These are phyloP conservation scores for Tipula helvola DNA, from an alignment of 2,888 invertebrate genomes.

Conservation along the genomic window DNA sequence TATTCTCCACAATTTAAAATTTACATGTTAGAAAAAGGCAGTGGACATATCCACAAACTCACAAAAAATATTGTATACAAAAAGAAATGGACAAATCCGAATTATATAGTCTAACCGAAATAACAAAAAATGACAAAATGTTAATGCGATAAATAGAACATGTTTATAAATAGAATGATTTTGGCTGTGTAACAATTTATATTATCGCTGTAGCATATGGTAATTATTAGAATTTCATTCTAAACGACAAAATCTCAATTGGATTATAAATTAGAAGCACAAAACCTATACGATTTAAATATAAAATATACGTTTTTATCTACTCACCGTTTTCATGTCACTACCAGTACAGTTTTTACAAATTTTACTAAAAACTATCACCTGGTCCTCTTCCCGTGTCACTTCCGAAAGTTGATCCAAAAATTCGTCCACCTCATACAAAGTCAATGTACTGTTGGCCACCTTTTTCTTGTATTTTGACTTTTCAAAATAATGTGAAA, in stretches of 20 bases:
- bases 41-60: not conserved
- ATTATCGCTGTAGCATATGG: not conserved
- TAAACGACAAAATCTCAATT: not conserved
- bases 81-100: not conserved
- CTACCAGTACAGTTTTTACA: constrained; percentile 62
- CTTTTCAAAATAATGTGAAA: constrained; percentile 60
- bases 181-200: not conserved
- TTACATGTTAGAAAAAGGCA: not conserved
- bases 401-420: constrained; percentile 58
- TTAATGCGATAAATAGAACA: not conserved
- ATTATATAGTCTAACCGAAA: not conserved
- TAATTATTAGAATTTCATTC: not conserved
- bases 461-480: constrained; percentile 47
- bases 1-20: not conserved
- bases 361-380: constrained; percentile 58
- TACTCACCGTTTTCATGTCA: constrained; percentile 60
- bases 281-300: too few species aligned
- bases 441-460: constrained; percentile 52
- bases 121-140: not conserved
- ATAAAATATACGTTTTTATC: not conserved
- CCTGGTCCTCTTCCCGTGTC: constrained; percentile 82
- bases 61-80: not conserved
- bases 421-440: constrained; percentile 66
- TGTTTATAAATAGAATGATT: not conserved
- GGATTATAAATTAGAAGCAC: not conserved